phyloP scores from a whole-genome alignment of 2,888 invertebrate species.

The Coenonympha arcania region DNA sequence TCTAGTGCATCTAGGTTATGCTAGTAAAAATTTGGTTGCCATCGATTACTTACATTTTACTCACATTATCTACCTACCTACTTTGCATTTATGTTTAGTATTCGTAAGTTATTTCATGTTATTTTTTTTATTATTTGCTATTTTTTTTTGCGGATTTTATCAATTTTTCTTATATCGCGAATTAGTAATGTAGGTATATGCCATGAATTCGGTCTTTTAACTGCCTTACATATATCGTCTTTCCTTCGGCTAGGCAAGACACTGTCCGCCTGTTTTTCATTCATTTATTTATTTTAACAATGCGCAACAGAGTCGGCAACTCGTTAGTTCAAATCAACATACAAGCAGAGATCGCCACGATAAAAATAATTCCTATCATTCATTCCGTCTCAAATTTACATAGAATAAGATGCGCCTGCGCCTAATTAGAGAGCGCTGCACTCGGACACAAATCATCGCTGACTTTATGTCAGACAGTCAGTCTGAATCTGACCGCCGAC shows the following conservation, averaged over 20 bases:
- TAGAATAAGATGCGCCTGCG: slow-evolving; percentile 57
- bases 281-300: slow-evolving; percentile 6
- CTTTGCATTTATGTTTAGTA: too few relatives aligned
- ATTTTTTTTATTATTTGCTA: too few relatives aligned
- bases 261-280: background rate
- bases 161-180: too few relatives aligned
- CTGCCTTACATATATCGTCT: too few relatives aligned
- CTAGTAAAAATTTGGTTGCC: too few relatives aligned
- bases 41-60: too few relatives aligned
- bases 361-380: slow-evolving; percentile 32
- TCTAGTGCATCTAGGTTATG: too few relatives aligned
- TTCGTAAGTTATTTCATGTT: too few relatives aligned
- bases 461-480: slow-evolving; percentile 45
- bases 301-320: slow-evolving; percentile 4
- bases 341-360: slow-evolving; percentile 21
- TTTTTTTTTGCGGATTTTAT: too few relatives aligned
- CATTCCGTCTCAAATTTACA: slow-evolving; percentile 49
- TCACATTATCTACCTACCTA: too few relatives aligned
- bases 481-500: slow-evolving; percentile 31
- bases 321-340: slow-evolving; percentile 20
- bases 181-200: too few relatives aligned
- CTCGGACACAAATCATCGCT: slow-evolving; percentile 54
- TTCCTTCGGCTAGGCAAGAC: background rate
- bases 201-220: too few relatives aligned
- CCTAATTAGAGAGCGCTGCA: slow-evolving; percentile 54